phyloP scores from a whole-genome alignment of 1,140 invertebrate genomes.

The fruit fly (Drosophila melanogaster) region DNA sequence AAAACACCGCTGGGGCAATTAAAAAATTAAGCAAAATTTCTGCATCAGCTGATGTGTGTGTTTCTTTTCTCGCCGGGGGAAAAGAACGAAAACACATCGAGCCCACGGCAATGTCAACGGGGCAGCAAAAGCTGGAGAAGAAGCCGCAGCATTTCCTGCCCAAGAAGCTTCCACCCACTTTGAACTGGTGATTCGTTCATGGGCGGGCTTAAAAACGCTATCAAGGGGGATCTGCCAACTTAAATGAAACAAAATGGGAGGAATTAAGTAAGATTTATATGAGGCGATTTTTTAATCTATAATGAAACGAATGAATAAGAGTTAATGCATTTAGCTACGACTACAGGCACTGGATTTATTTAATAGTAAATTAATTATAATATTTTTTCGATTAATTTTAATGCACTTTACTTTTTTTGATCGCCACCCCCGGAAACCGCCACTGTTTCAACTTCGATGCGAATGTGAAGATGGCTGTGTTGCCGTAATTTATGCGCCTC shows the following conservation, averaged over 20 bases:
- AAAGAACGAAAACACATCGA: background rate
- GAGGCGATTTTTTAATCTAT: too few relatives aligned
- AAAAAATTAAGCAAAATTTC: constrained; percentile 74
- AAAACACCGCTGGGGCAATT: constrained; percentile 54
- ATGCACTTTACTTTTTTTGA: constrained; percentile 16
- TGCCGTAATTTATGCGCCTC: constrained; percentile 76
- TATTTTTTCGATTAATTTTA: background rate
- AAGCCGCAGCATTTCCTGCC: constrained; percentile 59
- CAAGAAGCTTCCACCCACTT: constrained; percentile 3
- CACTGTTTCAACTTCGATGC: constrained; percentile 21
- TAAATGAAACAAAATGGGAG: background rate
- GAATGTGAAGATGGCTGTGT: constrained; percentile 27
- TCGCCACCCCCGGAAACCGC: constrained; percentile 8
- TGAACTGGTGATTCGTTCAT: constrained; percentile 3
- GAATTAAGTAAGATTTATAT: too few relatives aligned
- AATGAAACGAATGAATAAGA: too few relatives aligned
- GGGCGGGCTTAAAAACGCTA: background rate
- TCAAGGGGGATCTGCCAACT: background rate
- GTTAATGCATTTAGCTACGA: background rate
- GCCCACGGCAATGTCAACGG: constrained; percentile 63
- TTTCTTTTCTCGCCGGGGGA: background rate
- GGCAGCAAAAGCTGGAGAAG: constrained; percentile 39
- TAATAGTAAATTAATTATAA: background rate
- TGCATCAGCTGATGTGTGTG: constrained; percentile 49
- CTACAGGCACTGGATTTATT: background rate